Evolutionary conservation across 2,113 vertebrate genomes (phyloP).

Genomic region (Eulemur rufifrons): DNA sequence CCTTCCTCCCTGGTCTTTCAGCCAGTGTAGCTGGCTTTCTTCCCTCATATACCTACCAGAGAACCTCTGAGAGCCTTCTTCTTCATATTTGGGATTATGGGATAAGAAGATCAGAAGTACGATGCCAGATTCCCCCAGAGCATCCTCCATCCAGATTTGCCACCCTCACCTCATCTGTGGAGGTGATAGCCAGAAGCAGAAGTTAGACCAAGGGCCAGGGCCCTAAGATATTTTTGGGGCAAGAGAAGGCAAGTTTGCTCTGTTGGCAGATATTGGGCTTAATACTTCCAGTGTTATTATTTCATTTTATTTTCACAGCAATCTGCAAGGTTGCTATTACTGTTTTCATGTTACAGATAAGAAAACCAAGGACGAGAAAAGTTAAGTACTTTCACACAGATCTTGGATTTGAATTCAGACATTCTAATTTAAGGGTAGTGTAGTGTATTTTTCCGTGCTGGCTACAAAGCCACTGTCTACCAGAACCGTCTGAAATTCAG

Average conservation of each 20-base stretch:
- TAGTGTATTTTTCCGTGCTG: background rate
- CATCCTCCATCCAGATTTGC: background rate
- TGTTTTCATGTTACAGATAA: background rate
- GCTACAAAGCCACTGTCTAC: background rate
- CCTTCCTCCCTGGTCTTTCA: background rate
- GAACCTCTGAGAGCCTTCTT: background rate
- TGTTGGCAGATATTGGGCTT: background rate
- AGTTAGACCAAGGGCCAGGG: background rate
- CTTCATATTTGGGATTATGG: background rate
- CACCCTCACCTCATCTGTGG: background rate
- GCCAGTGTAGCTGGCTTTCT: background rate
- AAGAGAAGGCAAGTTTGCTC: background rate
- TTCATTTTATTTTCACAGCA: background rate
- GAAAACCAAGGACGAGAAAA: background rate
- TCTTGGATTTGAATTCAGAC: slow-evolving; percentile 9
- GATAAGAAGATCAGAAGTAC: background rate
- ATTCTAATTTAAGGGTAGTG: background rate
- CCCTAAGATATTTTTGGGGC: accelerated
- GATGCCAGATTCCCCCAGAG: background rate
- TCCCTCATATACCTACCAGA: background rate
- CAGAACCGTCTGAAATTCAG: background rate
- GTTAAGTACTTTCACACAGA: background rate
- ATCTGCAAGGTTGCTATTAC: background rate
- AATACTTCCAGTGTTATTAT: background rate
- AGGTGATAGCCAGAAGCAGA: background rate